phyloP scores from a whole-genome alignment of 2,113 vertebrate species.

The Heliornis fulica region DNA sequence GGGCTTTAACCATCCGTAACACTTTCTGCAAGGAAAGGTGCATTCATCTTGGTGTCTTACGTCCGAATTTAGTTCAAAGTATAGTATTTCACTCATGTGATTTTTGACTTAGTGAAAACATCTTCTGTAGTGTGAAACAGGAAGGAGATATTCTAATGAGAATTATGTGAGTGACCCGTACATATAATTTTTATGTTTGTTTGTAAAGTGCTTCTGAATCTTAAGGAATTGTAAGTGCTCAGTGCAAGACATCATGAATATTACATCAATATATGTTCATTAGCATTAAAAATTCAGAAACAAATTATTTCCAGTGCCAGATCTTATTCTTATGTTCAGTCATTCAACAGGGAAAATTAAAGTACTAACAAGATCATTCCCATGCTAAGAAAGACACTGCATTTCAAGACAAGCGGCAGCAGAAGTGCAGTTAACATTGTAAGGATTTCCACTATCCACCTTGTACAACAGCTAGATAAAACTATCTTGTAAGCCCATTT shows the following conservation, averaged over 20 bases:
- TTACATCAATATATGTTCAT: not conserved
- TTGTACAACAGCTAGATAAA: not conserved
- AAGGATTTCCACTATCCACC: not conserved
- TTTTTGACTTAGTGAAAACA: not conserved
- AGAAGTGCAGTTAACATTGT: not conserved
- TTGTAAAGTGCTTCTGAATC: constrained; percentile 3
- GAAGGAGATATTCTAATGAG: not conserved
- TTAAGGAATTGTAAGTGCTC: not conserved
- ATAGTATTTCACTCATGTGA: not conserved
- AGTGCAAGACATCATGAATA: not conserved
- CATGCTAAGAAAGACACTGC: not conserved
- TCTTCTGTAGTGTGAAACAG: not conserved
- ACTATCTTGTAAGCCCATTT: not conserved
- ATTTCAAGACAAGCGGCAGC: not conserved
- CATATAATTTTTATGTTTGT: not conserved
- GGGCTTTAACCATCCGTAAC: not conserved
- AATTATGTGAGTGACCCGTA: not conserved
- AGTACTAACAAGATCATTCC: not conserved
- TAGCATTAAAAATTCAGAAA: constrained; percentile 34
- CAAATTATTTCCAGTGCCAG: not conserved
- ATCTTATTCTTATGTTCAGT: not conserved
- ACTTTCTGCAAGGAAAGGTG: not conserved
- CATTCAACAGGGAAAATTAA: not conserved
- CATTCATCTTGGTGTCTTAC: not conserved
- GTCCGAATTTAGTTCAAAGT: not conserved